phyloP scores from a whole-genome alignment of 2,113 vertebrate species.

The Tenrec ecaudatus region DNA sequence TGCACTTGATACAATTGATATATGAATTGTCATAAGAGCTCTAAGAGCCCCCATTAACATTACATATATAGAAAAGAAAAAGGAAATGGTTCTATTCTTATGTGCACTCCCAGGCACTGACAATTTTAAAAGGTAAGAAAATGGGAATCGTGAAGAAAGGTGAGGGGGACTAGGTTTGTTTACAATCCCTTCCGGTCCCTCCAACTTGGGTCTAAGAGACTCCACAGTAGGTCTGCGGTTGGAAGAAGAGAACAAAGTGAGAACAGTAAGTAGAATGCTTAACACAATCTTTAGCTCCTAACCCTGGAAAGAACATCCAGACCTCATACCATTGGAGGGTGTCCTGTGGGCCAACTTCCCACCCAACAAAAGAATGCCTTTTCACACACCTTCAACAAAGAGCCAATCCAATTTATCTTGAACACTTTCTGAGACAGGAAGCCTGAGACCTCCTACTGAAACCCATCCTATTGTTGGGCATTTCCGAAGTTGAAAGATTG shows the following conservation, averaged over 20 bases:
- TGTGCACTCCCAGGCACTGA: background rate
- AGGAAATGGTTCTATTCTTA: background rate
- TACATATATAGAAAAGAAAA: too few species aligned
- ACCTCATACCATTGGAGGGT: background rate
- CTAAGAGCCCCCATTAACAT: too few species aligned
- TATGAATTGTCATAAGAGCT: too few species aligned
- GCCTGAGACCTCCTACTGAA: too few species aligned
- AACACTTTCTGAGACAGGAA: background rate
- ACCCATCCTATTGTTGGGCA: background rate
- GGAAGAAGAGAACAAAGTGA: background rate
- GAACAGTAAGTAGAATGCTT: background rate
- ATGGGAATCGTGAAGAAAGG: background rate
- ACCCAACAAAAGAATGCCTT: background rate
- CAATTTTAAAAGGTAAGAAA: constrained; percentile 3
- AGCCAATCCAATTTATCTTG: background rate
- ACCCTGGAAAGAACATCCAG: background rate
- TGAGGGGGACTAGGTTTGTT: background rate
- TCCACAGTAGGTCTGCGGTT: background rate
- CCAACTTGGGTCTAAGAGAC: background rate
- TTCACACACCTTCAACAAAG: background rate
- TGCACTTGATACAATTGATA: too few species aligned
- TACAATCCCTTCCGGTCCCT: background rate
- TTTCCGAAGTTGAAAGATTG: background rate
- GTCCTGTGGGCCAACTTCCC: background rate
- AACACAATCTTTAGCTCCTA: too few species aligned